Evolutionary conservation across 2,888 invertebrate genomes (phyloP).

Genomic region (Plagodis pulveraria): DNA sequence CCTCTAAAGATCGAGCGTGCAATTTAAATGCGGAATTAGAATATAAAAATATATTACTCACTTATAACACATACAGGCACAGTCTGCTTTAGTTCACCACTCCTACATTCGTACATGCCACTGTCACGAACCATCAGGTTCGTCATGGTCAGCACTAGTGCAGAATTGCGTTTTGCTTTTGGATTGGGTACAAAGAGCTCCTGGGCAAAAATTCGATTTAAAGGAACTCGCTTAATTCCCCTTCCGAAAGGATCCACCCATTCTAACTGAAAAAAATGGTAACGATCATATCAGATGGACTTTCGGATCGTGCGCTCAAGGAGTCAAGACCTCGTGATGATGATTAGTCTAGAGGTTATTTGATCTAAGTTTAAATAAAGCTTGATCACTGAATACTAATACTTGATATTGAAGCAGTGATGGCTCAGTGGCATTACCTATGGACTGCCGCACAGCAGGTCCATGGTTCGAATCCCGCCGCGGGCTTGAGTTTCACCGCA

Average conservation of each 20-base stretch:
- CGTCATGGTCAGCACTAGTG: slow-evolving; percentile 53
- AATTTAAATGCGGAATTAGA: background rate
- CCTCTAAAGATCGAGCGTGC: no score
- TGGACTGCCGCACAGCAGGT: no score
- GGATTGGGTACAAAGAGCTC: slow-evolving; percentile 53
- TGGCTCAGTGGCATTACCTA: no score
- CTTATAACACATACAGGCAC: slow-evolving; percentile 68
- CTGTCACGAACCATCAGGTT: slow-evolving; percentile 55
- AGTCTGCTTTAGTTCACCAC: slow-evolving; percentile 48
- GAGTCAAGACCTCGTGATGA: no score
- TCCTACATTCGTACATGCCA: slow-evolving; percentile 63
- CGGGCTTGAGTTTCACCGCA: no score
- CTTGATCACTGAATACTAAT: no score
- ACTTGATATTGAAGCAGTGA: no score
- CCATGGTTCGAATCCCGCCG: no score
- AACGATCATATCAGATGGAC: no score
- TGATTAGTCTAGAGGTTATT: no score
- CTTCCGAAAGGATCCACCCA: slow-evolving; percentile 64
- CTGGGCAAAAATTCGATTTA: slow-evolving; percentile 58
- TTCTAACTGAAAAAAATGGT: slow-evolving; percentile 53
- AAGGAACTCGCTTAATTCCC: slow-evolving; percentile 47
- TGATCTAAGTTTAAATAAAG: no score
- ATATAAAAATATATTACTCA: slow-evolving; percentile 38
- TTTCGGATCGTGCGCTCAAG: no score
- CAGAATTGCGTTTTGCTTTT: slow-evolving; percentile 47